Evolutionary conservation across 92 coral and sea anemone species (phyloP).

Genomic region (Zoanthus solanderi): DNA sequence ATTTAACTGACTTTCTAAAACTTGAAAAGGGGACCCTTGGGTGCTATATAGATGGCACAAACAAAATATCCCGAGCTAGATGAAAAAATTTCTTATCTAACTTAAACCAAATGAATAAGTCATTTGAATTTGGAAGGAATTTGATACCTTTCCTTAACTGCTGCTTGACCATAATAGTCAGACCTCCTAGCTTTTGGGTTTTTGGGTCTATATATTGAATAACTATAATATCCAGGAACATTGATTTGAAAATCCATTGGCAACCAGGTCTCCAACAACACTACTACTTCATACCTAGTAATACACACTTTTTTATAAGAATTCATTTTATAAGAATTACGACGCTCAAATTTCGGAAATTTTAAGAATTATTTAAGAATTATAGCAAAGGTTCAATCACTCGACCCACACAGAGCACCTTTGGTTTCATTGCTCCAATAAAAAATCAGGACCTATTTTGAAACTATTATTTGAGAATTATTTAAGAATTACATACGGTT

Average conservation of each 20-base stretch:
- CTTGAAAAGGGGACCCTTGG: neutral
- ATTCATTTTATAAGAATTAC: too few relatives aligned
- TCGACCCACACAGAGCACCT: too few relatives aligned
- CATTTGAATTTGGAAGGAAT: neutral
- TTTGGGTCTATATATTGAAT: neutral
- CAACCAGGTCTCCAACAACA: neutral
- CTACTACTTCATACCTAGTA: neutral
- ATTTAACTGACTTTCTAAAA: neutral
- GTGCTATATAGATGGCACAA: neutral
- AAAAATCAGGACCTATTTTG: too few relatives aligned
- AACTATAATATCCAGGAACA: neutral
- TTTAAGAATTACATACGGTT: too few relatives aligned
- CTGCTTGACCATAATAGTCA: neutral
- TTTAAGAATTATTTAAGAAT: too few relatives aligned
- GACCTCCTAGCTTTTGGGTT: neutral
- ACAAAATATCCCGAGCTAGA: neutral
- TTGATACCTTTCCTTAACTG: neutral
- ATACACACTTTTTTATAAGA: too few relatives aligned
- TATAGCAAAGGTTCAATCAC: too few relatives aligned
- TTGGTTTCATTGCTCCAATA: too few relatives aligned
- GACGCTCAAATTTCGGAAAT: too few relatives aligned
- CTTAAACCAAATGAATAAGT: neutral
- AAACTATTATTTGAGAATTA: too few relatives aligned
- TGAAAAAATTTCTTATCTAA: neutral
- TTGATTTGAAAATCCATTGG: neutral